Evolutionary conservation across 2,113 vertebrate genomes (phyloP).

Genomic region (Datnioides undecimradiatus): DNA sequence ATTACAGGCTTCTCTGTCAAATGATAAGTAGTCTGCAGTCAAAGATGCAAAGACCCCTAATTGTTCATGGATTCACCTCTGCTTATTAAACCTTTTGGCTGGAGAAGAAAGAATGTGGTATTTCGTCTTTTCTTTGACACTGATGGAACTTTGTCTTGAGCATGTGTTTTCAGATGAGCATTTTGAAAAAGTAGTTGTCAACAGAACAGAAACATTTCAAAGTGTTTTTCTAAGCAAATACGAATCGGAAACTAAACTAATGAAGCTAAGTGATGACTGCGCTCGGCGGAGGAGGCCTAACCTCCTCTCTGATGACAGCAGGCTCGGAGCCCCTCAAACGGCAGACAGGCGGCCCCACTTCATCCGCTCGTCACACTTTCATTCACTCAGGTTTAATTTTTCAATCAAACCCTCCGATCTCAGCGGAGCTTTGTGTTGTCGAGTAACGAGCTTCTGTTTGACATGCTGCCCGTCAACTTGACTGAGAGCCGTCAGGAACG

Average conservation of each 20-base stretch:
- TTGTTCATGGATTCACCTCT: too few species aligned
- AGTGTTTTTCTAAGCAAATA: background rate
- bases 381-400: slow-evolving; percentile 36
- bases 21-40: too few species aligned
- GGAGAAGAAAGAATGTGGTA: too few species aligned
- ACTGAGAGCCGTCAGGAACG: slow-evolving; percentile 44
- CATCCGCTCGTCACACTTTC: slow-evolving; percentile 9
- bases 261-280: background rate
- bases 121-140: too few species aligned
- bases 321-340: background rate
- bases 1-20: too few species aligned
- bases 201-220: background rate
- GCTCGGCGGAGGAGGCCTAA: background rate
- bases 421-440: slow-evolving; percentile 19
- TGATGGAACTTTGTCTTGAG: too few species aligned
- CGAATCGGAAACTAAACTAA: background rate
- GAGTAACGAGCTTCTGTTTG: slow-evolving; percentile 31
- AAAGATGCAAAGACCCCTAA: too few species aligned
- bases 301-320: background rate
- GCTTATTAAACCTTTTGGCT: too few species aligned
- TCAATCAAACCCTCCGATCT: slow-evolving; percentile 35
- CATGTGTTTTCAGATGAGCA: too few species aligned
- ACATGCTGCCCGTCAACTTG: slow-evolving; percentile 54
- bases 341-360: background rate
- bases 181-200: background rate